These are phyloP conservation scores for Petrophora chlorosata DNA, from an alignment of 2,888 invertebrate species.

Conservation along the genomic window DNA sequence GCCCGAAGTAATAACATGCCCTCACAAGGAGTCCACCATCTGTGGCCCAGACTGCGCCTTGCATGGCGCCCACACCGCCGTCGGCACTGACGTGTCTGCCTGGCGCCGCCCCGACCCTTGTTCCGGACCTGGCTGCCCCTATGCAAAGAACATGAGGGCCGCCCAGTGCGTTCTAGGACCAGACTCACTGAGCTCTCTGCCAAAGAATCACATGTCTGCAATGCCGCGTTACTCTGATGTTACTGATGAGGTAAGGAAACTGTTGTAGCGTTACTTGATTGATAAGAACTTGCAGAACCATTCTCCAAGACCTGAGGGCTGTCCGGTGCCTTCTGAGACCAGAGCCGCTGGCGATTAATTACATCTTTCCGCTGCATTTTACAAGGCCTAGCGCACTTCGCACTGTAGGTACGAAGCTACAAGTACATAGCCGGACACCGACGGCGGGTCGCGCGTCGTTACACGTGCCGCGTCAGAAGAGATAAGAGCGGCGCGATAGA, in stretches of 20 bases:
- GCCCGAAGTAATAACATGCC: slow-evolving; percentile 39
- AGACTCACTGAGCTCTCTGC: slow-evolving; percentile 43
- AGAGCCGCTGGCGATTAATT: too few relatives aligned
- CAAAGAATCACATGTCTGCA: slow-evolving; percentile 12
- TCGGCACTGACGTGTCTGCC: slow-evolving; percentile 42
- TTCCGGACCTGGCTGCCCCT: slow-evolving; percentile 45
- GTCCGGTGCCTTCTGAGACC: too few relatives aligned
- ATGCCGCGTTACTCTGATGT: slow-evolving; percentile 35
- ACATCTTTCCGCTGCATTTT: too few relatives aligned
- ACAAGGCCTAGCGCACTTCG: too few relatives aligned
- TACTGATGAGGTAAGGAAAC: slow-evolving; percentile 37
- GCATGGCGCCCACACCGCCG: slow-evolving; percentile 38
- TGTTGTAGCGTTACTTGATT: background rate
- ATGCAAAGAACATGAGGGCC: slow-evolving; percentile 62
- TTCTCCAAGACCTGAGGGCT: too few relatives aligned
- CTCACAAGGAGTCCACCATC: slow-evolving; percentile 42
- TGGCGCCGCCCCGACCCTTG: slow-evolving; percentile 54
- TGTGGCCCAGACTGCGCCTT: slow-evolving; percentile 58
- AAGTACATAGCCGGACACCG: too few relatives aligned
- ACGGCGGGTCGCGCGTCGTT: too few relatives aligned
- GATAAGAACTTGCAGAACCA: too few relatives aligned
- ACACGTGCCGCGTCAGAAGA: too few relatives aligned
- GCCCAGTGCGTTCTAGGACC: slow-evolving; percentile 66
- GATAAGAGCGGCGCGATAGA: too few relatives aligned
- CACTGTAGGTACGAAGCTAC: too few relatives aligned